Evolutionary conservation across 2,888 invertebrate species (phyloP), one percentile per base, ranked within the genome.

Genomic region (Xanthorhoe spadicearia): DNA sequence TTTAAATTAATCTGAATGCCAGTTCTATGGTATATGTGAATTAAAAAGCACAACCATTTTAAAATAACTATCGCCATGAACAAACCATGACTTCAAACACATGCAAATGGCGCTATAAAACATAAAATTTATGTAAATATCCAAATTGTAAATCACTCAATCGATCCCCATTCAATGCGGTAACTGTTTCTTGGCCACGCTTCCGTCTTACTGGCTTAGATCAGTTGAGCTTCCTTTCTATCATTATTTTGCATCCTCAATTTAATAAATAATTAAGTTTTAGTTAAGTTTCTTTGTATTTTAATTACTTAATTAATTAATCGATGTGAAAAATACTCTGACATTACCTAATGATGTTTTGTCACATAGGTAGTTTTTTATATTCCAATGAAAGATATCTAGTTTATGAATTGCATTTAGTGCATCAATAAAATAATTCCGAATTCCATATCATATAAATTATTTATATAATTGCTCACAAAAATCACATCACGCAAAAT

Each of bases 1-100:
- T 62, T 56, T 56, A 43, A 56, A 56, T 62, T 56, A 62, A 62
- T 62, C 38, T 38, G 18, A 54, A 35, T 49, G 48, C 17, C 13
- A 13, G 28, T 23, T 56, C 54, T 46, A 43, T 43, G 56, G 23
- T 50, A 54, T 13, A 50, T 51, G 15, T 2, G 15, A 52, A 19
- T 13, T 38, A 51, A 35, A 58, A 15, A 19, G 58, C 15, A 57
- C 15, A 57, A 32, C 18, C 38, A 38, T 1, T 3, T 54, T 19
- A 13, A 54, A 54, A 57, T 57, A 57, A 57, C 57, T 48, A 48
- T 28, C 9, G 48, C 48, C 32, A 48, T 32, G 48, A 57, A 57
- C 57, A 48, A 56, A 53, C 56, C 48, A 48, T 28, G 48, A 48
- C 58, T 35, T 50, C 49, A 50, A 58, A 50, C 49, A 28, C 1